These are phyloP conservation scores for Cyprinodon tularosa DNA, from an alignment of 2,113 vertebrate species.

Conservation along the genomic window DNA sequence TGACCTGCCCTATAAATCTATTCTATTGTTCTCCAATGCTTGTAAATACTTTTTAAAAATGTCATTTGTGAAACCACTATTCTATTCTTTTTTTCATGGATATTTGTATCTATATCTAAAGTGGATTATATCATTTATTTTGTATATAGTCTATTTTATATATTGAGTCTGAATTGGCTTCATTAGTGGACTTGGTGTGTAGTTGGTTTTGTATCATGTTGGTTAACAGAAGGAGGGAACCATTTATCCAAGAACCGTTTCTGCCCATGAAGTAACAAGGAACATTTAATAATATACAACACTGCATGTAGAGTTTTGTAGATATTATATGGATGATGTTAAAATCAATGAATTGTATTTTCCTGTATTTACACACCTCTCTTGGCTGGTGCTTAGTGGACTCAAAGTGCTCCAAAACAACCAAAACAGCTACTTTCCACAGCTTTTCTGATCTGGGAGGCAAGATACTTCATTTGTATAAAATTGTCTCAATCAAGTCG, in stretches of 20 bases:
- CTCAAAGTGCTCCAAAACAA: neutral
- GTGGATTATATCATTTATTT: neutral
- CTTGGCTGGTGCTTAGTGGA: neutral
- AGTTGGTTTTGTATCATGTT: neutral
- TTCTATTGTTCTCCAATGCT: too few species aligned
- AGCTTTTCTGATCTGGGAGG: neutral
- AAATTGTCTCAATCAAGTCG: slow-evolving; percentile 12
- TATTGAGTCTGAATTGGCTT: neutral
- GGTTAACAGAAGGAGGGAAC: neutral
- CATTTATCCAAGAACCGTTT: too few species aligned
- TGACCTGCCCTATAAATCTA: too few species aligned
- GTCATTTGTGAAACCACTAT: too few species aligned
- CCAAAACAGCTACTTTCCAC: neutral
- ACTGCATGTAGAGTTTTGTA: neutral
- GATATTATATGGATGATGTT: neutral
- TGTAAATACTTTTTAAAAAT: too few species aligned
- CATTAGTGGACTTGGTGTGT: neutral
- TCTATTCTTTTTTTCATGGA: neutral
- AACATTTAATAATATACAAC: neutral
- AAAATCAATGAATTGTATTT: neutral
- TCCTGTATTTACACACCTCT: neutral
- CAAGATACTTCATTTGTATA: neutral
- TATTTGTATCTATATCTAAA: neutral
- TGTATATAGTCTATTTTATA: neutral
- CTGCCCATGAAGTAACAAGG: neutral